These are phyloP conservation scores for human (Homo sapiens) DNA, from an alignment of 2,113 vertebrate species.

Conservation along the genomic window DNA sequence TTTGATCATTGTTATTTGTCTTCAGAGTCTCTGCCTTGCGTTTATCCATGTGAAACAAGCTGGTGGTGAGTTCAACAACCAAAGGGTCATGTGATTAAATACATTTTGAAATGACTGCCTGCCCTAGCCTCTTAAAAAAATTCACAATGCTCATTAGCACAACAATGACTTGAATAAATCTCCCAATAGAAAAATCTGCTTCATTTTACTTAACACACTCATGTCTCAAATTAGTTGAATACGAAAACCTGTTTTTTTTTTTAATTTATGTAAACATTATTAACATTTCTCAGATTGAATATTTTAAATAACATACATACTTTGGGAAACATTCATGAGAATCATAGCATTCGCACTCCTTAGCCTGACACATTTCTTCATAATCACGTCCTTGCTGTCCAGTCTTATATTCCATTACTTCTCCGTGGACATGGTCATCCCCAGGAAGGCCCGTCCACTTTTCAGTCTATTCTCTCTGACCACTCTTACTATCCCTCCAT, in stretches of 20 bases:
- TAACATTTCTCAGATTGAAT: background rate
- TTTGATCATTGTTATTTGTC: background rate
- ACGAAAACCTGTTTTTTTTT: background rate
- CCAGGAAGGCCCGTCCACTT: background rate
- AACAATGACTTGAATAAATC: background rate
- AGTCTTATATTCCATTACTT: background rate
- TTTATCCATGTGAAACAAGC: background rate
- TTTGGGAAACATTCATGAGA: background rate
- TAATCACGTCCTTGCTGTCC: background rate
- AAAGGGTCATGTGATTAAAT: background rate
- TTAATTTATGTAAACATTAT: background rate
- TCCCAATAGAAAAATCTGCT: background rate
- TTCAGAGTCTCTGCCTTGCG: background rate
- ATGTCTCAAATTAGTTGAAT: background rate
- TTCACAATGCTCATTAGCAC: background rate
- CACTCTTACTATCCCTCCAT: background rate
- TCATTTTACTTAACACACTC: background rate
- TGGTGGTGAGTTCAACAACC: background rate
- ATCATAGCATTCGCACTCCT: background rate
- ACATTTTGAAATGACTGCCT: background rate
- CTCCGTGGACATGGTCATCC: rapidly evolving
- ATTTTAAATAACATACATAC: background rate
- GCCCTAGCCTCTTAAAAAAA: background rate
- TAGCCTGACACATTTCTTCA: background rate
- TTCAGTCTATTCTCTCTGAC: background rate